phyloP scores from a whole-genome alignment of 2,888 invertebrate species.

The Chalcosyrphus nemorum region DNA sequence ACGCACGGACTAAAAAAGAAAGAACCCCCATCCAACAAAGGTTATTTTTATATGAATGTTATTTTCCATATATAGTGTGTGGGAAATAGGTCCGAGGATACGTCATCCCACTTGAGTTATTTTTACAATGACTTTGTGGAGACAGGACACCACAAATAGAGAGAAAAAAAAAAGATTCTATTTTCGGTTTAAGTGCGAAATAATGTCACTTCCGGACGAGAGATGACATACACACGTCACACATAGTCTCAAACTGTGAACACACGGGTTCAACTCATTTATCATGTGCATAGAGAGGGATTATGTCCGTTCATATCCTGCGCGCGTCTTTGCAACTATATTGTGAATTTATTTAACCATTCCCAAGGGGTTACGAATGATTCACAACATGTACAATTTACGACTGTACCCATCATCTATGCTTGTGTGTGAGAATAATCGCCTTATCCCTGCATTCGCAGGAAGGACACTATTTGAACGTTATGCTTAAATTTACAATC shows the following conservation, averaged over 20 bases:
- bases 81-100: neutral
- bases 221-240: slow-evolving; percentile 13
- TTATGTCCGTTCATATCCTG: slow-evolving; percentile 52
- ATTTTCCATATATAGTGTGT: neutral
- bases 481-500: slow-evolving; percentile 37
- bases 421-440: slow-evolving; percentile 54
- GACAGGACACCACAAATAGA: neutral
- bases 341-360: slow-evolving; percentile 23
- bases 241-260: neutral
- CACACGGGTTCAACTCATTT: slow-evolving; percentile 39
- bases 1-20: neutral
- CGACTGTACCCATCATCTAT: slow-evolving; percentile 29
- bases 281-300: slow-evolving; percentile 51
- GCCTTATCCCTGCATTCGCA: slow-evolving; percentile 62
- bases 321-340: neutral
- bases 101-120: neutral
- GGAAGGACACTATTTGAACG: slow-evolving; percentile 41
- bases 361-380: slow-evolving; percentile 45
- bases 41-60: slow-evolving; percentile 18
- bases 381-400: slow-evolving; percentile 51
- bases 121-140: neutral
- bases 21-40: neutral
- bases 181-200: slow-evolving; percentile 47
- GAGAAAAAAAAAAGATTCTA: slow-evolving; percentile 12
- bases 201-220: slow-evolving; percentile 37